These are phyloP conservation scores for Osmoderma eremita DNA, from an alignment of 2,888 invertebrate species.

Conservation along the genomic window DNA sequence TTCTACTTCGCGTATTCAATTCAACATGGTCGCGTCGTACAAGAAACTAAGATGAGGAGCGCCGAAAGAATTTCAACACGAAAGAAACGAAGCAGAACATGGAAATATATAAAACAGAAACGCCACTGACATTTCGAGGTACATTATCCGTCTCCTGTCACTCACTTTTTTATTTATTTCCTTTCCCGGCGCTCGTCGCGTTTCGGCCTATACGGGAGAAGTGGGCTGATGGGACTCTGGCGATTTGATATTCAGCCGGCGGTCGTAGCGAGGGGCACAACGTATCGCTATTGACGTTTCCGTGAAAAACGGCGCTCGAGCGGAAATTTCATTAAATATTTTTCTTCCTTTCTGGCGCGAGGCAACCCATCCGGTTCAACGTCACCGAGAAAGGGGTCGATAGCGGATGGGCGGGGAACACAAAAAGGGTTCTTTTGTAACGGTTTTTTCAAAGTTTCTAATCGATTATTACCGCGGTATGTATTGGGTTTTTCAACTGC, in stretches of 20 bases:
- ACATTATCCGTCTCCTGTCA: constrained; percentile 12
- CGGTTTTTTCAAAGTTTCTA: too few species aligned
- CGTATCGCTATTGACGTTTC: constrained; percentile 31
- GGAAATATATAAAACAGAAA: not conserved
- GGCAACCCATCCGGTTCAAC: not conserved
- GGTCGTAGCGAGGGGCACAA: not conserved
- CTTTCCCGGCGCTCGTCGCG: not conserved
- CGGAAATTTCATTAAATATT: constrained; percentile 36
- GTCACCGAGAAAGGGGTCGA: too few species aligned
- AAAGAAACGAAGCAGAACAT: not conserved
- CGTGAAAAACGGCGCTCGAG: constrained; percentile 29
- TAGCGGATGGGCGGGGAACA: too few species aligned
- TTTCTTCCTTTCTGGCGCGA: not conserved
- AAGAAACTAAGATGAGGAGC: not conserved
- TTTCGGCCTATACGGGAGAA: not conserved
- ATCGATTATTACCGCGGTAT: too few species aligned
- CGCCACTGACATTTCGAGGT: not conserved
- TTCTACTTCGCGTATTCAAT: too few species aligned
- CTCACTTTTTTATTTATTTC: constrained; percentile 12
- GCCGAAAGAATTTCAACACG: not conserved
- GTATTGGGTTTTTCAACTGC: too few species aligned
- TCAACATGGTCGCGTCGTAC: too few species aligned
- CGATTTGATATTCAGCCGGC: constrained; percentile 22
- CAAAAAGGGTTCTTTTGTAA: too few species aligned
- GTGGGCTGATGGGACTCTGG: not conserved